Evolutionary conservation across 2,113 vertebrate species (phyloP), one percentile per base, ranked within the genome.

Genomic region (Burhinus bistriatus): DNA sequence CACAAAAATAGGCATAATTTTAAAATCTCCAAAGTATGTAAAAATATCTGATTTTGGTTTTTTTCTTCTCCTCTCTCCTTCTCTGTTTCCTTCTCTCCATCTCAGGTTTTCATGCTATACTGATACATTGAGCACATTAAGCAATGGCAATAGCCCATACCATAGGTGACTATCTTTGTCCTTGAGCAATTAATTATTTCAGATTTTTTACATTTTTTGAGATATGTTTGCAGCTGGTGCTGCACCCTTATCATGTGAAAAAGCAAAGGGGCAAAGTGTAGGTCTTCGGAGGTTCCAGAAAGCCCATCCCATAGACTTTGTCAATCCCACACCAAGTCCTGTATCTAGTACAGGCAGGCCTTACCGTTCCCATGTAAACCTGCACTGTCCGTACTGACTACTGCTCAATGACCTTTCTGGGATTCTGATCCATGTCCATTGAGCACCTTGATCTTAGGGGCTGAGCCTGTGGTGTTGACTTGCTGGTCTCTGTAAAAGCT

Each of bases 141-240:
- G 49, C 70, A 54, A 36, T 30, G 47, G 21, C 51, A 87, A 9
- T 42, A 54, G 29, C 19, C 47, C n/a, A 4, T 59, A 30, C 17
- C 25, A 34, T 14, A 58, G n/a, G 10, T 79, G 47, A 25, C 68
- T 40, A 6, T 49, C 58, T 79, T 86, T 32, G 40, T 95, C 45
- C 64, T 66, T 40, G 5, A 86, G 19, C 21, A 59, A 14, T 52
- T 54, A 30, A 9, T 76, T 80, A 66, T 40, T 72, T 64, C 40
- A 55, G 12, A 49, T 27, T 64, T 81, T 52, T 73, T 58, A 62
- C 4, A 8, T 64, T 59, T 90, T 78, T 78, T 14, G 10, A 81
- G 13, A 8, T 30, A 58, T 0, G 2, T 9, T 76, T 5, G 0
- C 42, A 70, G 58, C 9, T 26, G 6, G 12, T 73, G 14, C 52